Percentiles rank a stretch among this genome's conserved stretches.
Evolutionary conservation across 1,140 invertebrate genomes (phyloP).

Genomic region (Drosophila punjabiensis): DNA sequence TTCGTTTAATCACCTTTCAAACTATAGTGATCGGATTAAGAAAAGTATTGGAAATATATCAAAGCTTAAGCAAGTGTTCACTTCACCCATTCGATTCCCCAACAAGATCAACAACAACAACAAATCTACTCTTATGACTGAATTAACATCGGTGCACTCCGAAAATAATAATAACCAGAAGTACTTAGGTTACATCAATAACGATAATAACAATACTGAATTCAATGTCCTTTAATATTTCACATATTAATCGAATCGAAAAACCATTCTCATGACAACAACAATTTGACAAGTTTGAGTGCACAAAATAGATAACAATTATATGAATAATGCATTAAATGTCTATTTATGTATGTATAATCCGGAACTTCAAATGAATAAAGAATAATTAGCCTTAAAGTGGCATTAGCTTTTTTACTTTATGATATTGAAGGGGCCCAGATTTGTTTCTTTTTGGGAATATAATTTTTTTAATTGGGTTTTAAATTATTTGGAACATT

Average conservation of each 20-base stretch:
- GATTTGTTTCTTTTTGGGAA: neutral
- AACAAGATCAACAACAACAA: conserved; percentile 55
- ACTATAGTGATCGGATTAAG: conserved; percentile 50
- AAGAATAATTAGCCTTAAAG: conserved; percentile 46
- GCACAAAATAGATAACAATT: conserved; percentile 52
- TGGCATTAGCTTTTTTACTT: too few species aligned
- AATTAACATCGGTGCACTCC: conserved; percentile 29
- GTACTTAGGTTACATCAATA: conserved; percentile 46
- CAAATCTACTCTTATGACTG: conserved; percentile 41
- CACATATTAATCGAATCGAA: conserved; percentile 45
- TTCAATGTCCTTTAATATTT: conserved; percentile 46
- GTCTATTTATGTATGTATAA: conserved; percentile 54
- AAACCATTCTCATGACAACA: conserved; percentile 39
- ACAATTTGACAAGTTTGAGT: conserved; percentile 48
- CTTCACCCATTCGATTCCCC: conserved; percentile 39
- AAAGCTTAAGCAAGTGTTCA: conserved; percentile 43
- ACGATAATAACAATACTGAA: conserved; percentile 51
- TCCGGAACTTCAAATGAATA: conserved; percentile 49
- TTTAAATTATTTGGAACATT: neutral
- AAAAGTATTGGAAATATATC: conserved; percentile 51
- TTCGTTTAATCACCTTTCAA: conserved; percentile 55
- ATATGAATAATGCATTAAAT: conserved; percentile 52
- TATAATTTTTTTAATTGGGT: neutral
- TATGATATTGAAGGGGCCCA: neutral
- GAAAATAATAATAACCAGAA: conserved; percentile 46